Percentiles rank a stretch among this genome's conserved stretches.
Conservation (phyloP, 2,797 vertebrate genomes). For the Novumbra hubbsi region DNA sequence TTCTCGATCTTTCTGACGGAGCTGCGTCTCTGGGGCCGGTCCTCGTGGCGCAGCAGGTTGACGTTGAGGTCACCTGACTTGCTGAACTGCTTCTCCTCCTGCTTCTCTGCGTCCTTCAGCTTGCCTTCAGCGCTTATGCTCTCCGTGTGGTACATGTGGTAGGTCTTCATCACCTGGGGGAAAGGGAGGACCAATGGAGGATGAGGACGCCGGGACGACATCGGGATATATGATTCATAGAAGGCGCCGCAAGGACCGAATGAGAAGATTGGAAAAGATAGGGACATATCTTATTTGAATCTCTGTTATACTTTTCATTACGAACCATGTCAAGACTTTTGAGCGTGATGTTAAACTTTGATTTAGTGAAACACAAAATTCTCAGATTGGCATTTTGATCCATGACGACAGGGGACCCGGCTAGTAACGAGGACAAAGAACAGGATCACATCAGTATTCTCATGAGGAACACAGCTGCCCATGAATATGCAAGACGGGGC, state of each 20-base stretch:
- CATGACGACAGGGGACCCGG: slow-evolving; percentile 3
- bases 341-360: not conserved
- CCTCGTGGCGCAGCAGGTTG: slow-evolving; percentile 91
- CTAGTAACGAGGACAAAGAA: slow-evolving; percentile 5
- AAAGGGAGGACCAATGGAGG: not conserved
- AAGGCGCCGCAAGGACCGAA: not conserved
- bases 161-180: slow-evolving; percentile 98
- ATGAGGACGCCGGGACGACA: not conserved
- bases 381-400: slow-evolving; percentile 11
- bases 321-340: not conserved
- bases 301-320: not conserved
- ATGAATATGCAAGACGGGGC: slow-evolving; percentile 36
- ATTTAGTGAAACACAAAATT: not conserved
- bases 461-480: slow-evolving; percentile 23
- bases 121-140: slow-evolving; percentile 98
- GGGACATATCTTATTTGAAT: not conserved
- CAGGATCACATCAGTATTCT: slow-evolving; percentile 36
- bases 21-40: slow-evolving; percentile 87
- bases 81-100: slow-evolving; percentile 97
- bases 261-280: not conserved
- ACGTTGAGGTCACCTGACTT: slow-evolving; percentile 92
- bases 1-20: slow-evolving; percentile 93
- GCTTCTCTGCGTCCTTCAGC: slow-evolving; percentile 97
- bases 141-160: slow-evolving; percentile 99
- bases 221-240: not conserved